Base-by-base conservation (phyloP, 2,797 vertebrate species). In the Percopsis omiscomaycus region DNA sequence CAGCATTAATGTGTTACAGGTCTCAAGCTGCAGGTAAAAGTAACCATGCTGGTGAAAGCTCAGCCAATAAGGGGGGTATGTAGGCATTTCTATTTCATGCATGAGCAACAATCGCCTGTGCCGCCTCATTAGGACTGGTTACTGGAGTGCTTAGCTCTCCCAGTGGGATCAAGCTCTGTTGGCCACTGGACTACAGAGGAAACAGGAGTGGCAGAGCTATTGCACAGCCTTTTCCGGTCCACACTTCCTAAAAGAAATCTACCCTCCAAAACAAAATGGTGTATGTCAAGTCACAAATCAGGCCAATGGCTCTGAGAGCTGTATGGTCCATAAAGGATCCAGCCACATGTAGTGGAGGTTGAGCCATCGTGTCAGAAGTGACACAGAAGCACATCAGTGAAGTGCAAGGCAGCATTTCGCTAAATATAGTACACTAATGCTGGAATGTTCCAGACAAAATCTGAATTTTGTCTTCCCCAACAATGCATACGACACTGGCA, bases 161-260 rank as follows among this genome's bases (percentile, higher is more conserved):
- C 67, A 55, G 59, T 48, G 64, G 74, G 56, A 62, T 73, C 59
- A 46, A 60, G 57, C 64, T 55, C 12, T 63, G 79, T 51, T 75
- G 70, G 55, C 71, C 71, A 71, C 80, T 59, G 55, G 69, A 71
- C 69, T 59, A 63, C 68, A 80, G 74, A 81, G 85, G 85, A 88
- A 89, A 74, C 83, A 67, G 77, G 70, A 83, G 74, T 76, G 81
- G 80, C 70, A 75, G 57, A 80, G 85, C 78, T 68, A 61, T 74
- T 64, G 48, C 66, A 67, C 14, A 14, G 74, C 67, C 85, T 79
- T 87, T 85, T 86, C 88, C 79, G 75, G 73, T 73, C 79, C 79
- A 84, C 88, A 88, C 88, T 89, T 68, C 74, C 75, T 68, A 68
- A 81, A 75, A 91, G 87, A 79, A 76, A 81, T 86, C 61, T 83